Evolutionary conservation across 2,113 vertebrate genomes (phyloP), one percentile per base, ranked within the genome.

Genomic region (Oryctolagus cuniculus): DNA sequence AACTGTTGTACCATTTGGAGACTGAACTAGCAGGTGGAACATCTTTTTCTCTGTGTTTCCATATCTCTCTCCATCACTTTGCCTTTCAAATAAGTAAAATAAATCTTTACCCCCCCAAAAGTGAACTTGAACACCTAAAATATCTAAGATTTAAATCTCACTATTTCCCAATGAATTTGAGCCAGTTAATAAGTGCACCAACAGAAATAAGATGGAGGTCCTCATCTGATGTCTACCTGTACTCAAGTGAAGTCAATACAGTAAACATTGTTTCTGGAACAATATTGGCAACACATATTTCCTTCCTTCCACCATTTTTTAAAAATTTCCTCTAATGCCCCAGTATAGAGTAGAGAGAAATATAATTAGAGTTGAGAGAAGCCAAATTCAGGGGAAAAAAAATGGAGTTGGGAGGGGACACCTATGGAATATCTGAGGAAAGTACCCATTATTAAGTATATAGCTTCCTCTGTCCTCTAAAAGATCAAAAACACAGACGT

Each of bases 161-260:
- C 36, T 53, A 34, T 86, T 90, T 94, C 38, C n/a, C 27, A 79
- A 91, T 44, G 51, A 61, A 78, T 91, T 86, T 72, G 64, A 88
- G 64, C 53, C 49, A 38, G 34, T 69, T 36, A 74, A 49, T 27
- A 25, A 58, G 38, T 36, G 58, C 31, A 51, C 12, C 13, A 12
- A 69, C 6, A 55, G 58, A 92, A 86, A 70, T n/a, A 84, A 93
- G 67, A 75, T 1, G 0, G 63, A 78, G 21, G 29, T 44, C 3
- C 17, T 67, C 34, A 3, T 7, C 51, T n/a, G 29, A 25, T 11
- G 1, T 34, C n/a, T 49, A 22, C 29, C 67, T 51, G 31, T 53
- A 89, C 12, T 38, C 27, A 11, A 19, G 21, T 44, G 34, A 89
- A 85, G 24, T 55, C 17, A 31, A 25, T 36, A 29, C 9, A 73